Percentiles rank a stretch among this genome's conserved stretches.
Conservation (phyloP, 2,888 invertebrate genomes). For the Synergus laeviventris region DNA sequence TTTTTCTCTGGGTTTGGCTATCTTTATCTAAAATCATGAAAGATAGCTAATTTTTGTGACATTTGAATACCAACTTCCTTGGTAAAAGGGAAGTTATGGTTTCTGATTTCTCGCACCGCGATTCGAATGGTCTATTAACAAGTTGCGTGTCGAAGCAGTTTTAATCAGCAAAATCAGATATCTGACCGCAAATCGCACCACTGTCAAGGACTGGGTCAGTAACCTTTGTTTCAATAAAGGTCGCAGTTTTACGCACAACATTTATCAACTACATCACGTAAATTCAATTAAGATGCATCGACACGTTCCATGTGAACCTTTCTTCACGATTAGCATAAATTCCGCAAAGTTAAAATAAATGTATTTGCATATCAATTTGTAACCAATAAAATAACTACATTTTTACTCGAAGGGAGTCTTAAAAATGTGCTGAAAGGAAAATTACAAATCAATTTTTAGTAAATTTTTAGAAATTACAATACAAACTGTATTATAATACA, state of each 20-base stretch:
- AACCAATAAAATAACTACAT: no score
- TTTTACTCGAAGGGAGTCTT: not conserved
- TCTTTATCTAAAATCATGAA: slow-evolving; percentile 1
- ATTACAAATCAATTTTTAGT: no score
- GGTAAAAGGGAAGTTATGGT: not conserved
- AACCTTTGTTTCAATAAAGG: not conserved
- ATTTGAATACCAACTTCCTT: not conserved
- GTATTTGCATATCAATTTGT: no score
- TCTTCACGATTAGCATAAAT: no score
- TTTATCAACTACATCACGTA: no score
- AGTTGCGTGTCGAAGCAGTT: not conserved
- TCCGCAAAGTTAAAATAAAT: no score
- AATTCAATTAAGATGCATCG: no score
- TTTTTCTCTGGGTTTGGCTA: slow-evolving; percentile 16
- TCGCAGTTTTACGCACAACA: no score
- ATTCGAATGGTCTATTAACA: not conserved
- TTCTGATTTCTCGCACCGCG: not conserved
- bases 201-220: not conserved
- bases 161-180: not conserved
- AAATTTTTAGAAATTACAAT: no score
- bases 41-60: not conserved
- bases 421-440: not conserved
- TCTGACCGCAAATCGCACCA: not conserved
- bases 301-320: no score
- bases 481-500: no score